Percentiles rank a stretch among this genome's conserved stretches.
Evolutionary conservation across 2,113 vertebrate genomes (phyloP).

Genomic region (Felis catus): F.catus_Fca126_mat1.0 CM031413.1:55090001-55090500

Average conservation of each 20-base stretch:
- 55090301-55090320: slow-evolving; percentile 82
- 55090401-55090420: slow-evolving; percentile 92
- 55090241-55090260: slow-evolving; percentile 87
- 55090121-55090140: slow-evolving; percentile 97
- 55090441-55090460: slow-evolving; percentile 93
- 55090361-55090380: slow-evolving; percentile 83
- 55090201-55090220: slow-evolving; percentile 88
- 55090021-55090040: slow-evolving; percentile 47
- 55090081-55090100: slow-evolving; percentile 88
- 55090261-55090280: slow-evolving; percentile 85
- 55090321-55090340: slow-evolving; percentile 83
- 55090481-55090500: slow-evolving; percentile 97
- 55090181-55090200: slow-evolving; percentile 90
- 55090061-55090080: slow-evolving; percentile 85
- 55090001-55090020: neutral
- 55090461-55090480: slow-evolving; percentile 94
- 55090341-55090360: slow-evolving; percentile 84
- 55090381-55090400: slow-evolving; percentile 81
- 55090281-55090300: slow-evolving; percentile 83
- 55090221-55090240: slow-evolving; percentile 87
- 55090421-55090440: slow-evolving; percentile 95
- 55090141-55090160: slow-evolving; percentile 90
- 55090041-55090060: slow-evolving; percentile 71
- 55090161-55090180: slow-evolving; percentile 94
- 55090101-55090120: slow-evolving; percentile 91